Evolutionary conservation across 2,797 vertebrate genomes (phyloP), one percentile per base, ranked within the genome.

Genomic region (Anabacerthia variegaticeps): DNA sequence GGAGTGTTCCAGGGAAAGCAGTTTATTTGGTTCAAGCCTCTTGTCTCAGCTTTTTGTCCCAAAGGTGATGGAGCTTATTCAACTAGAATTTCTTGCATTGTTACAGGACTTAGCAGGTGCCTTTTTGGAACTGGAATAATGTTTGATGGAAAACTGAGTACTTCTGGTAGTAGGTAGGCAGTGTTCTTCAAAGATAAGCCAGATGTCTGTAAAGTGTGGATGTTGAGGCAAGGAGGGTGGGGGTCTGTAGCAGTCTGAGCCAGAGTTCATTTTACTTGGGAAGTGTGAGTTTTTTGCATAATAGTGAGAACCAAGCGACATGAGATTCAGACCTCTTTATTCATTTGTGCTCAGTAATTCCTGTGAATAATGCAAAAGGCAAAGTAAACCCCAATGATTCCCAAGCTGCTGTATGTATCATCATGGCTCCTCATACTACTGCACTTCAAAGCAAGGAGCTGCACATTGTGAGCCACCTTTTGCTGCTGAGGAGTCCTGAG

Each of bases 321-420:
- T 41, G 75, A 43, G 75, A 61, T 78, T 88, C 71, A 69, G 58
- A 34, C 21, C 26, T 74, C 71, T 90, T 22, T 56, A 43, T 74
- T 66, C 37, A 39, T 89, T 92, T 88, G 44, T 9, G 4, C 71
- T 76, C 52, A 41, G 62, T 76, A 76, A 90, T 85, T 93, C 67
- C 54, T 76, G 71, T 89, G 78, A 85, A 82, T 82, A 82, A 85
- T 91, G 81, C 86, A 83, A 61, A 85, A 83, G 84, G 68, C 67
- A 52, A 55, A 94, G 66, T 65, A 68, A 91, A 68, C 28, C 32
- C 48, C 51, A 14, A 6, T 44, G 71, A 72, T 92, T 87, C 63
- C 55, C 67, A 46, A 37, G 24, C n/a, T 76, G 69, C 71, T 63
- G 15, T 28, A 0, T 54, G 66, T 67, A 34, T 78, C 46, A 0